phyloP scores from a whole-genome alignment of 2,888 invertebrate species.

The Frankliniella fusca region DNA sequence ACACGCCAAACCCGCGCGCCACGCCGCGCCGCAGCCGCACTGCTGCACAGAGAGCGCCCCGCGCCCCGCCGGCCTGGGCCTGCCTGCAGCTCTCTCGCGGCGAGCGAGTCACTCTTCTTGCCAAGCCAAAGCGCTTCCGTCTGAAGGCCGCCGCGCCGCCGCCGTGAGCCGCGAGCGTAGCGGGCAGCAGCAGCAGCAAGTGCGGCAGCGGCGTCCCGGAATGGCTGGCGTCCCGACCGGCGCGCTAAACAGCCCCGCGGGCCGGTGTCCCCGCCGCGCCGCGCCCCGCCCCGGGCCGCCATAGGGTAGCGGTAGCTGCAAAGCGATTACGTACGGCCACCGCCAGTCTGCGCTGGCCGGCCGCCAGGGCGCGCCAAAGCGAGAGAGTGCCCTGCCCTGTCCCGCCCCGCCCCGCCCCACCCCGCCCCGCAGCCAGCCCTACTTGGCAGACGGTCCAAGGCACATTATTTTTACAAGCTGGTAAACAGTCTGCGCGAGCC shows the following conservation, averaged over 20 bases:
- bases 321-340: neutral
- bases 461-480: constrained; percentile 6
- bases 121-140: too few species aligned
- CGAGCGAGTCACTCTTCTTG: too few species aligned
- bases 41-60: too few species aligned
- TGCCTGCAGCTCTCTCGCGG: too few species aligned
- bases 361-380: neutral
- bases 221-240: too few species aligned
- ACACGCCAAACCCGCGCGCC: too few species aligned
- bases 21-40: too few species aligned
- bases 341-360: neutral
- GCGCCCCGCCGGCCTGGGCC: too few species aligned
- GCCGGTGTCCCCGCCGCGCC: too few species aligned
- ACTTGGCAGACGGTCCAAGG: neutral
- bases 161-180: neutral
- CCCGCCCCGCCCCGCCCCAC: neutral
- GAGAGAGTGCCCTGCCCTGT: neutral
- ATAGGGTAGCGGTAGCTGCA: neutral
- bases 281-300: too few species aligned
- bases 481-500: neutral
- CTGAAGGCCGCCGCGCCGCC: neutral
- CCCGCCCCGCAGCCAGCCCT: neutral
- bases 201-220: neutral
- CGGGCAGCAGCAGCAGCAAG: neutral
- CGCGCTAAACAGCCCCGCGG: too few species aligned